A percentile compares a stretch with the other conserved stretches of the same genome.
Conservation (phyloP, 2,113 vertebrate genomes). For the Nothocercus nigrocapillus region DNA sequence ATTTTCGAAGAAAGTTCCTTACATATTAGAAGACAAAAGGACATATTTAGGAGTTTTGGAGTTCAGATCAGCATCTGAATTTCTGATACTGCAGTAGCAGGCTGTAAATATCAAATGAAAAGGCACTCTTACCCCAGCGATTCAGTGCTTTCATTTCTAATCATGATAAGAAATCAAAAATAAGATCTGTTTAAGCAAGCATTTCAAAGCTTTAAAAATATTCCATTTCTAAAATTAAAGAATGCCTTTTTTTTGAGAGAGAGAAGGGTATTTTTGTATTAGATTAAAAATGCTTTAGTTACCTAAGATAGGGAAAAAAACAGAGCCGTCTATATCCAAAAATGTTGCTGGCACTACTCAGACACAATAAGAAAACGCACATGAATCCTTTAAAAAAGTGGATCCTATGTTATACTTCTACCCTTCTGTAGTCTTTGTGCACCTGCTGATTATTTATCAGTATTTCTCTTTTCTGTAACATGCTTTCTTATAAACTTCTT, state of each 20-base stretch:
- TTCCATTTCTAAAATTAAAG: background rate
- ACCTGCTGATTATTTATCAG: background rate
- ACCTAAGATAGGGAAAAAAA: background rate
- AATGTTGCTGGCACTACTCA: background rate
- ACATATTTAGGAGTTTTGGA: constrained; percentile 1
- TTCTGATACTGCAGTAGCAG: background rate
- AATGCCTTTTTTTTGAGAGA: background rate
- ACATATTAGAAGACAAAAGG: background rate
- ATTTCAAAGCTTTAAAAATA: background rate
- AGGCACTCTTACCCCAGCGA: background rate
- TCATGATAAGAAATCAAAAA: background rate
- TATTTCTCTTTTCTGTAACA: background rate
- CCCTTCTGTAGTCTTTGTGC: background rate
- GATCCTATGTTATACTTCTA: background rate
- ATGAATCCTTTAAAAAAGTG: background rate
- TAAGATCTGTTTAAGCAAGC: background rate
- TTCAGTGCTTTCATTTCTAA: background rate
- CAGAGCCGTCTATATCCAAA: background rate
- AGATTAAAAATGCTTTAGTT: background rate
- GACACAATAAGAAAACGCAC: background rate
- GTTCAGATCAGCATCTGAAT: background rate
- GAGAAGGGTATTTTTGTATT: background rate
- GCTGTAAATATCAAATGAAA: background rate
- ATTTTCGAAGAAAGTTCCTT: background rate
- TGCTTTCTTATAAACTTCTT: background rate